Percentiles rank a stretch among this genome's conserved stretches.
Evolutionary conservation across 2,797 vertebrate genomes (phyloP).

Genomic region (Microctenopoma lineatum): DNA sequence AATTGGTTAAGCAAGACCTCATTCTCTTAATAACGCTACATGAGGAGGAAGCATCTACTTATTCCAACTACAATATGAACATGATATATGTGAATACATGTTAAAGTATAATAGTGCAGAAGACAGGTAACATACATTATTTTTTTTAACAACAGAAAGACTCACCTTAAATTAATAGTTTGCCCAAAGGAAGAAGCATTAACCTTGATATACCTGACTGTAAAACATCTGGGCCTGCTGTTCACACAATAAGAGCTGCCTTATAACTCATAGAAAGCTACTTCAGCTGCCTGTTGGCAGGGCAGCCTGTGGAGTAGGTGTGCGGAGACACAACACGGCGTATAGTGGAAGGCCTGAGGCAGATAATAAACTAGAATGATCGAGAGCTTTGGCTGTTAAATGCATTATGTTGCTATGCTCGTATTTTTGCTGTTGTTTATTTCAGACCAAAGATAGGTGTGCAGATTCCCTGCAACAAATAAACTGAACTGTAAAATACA

Average conservation of each 20-base stretch:
- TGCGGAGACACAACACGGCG: constrained; percentile 13
- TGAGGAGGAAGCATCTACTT: too few relatives aligned
- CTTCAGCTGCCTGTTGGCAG: constrained; percentile 29
- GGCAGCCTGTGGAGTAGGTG: constrained; percentile 17
- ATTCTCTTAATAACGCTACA: too few relatives aligned
- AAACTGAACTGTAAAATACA: constrained; percentile 1
- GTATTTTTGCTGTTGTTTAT: not conserved
- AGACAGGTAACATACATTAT: too few relatives aligned
- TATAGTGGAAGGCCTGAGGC: constrained; percentile 14
- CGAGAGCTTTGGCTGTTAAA: constrained; percentile 6
- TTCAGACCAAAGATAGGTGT: constrained; percentile 20
- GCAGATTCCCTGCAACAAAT: constrained; percentile 12
- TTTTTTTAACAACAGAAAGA: not conserved
- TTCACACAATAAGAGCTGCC: constrained; percentile 29
- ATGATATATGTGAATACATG: too few relatives aligned
- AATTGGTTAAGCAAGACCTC: too few relatives aligned
- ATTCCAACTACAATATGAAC: too few relatives aligned
- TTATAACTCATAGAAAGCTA: constrained; percentile 24
- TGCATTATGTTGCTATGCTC: not conserved
- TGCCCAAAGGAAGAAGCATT: constrained; percentile 25
- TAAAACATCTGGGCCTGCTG: constrained; percentile 50
- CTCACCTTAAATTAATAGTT: constrained; percentile 22
- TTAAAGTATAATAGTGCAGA: too few relatives aligned
- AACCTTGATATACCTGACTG: constrained; percentile 42
- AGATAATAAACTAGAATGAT: constrained; percentile 10